These are phyloP conservation scores for Acanthosepion esculentum DNA, from an alignment of 2,888 invertebrate species.

Conservation along the genomic window DNA sequence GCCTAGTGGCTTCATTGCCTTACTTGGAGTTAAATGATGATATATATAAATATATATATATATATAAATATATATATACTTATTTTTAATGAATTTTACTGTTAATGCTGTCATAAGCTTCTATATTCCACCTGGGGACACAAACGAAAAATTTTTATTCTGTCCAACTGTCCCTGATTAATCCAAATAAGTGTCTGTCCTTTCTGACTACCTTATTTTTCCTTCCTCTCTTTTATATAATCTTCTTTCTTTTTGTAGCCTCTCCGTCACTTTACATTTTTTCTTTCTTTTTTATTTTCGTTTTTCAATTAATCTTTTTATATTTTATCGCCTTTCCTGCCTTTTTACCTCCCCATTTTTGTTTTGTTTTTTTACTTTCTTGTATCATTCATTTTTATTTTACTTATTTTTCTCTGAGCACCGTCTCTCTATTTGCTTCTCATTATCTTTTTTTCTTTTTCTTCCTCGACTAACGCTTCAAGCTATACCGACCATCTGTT, in stretches of 20 bases:
- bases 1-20: no score
- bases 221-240: not conserved
- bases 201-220: not conserved
- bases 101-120: no score
- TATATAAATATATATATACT: no score
- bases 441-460: not conserved
- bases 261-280: not conserved
- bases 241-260: no score
- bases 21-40: no score
- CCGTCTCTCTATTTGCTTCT: not conserved
- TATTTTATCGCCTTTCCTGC: not conserved
- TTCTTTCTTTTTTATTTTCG: not conserved
- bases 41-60: no score
- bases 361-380: not conserved
- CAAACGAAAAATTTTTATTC: no score
- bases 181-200: not conserved
- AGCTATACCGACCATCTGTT: constrained; percentile 33
- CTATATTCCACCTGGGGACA: no score
- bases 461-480: not conserved
- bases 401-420: not conserved
- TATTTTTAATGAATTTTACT: no score
- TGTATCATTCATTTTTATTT: not conserved
- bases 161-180: no score
- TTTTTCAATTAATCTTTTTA: not conserved
- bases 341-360: not conserved